Percentiles rank a stretch among this genome's conserved stretches.
phyloP scores from a whole-genome alignment of 2,113 vertebrate species.

The Noturus placidus region DNA sequence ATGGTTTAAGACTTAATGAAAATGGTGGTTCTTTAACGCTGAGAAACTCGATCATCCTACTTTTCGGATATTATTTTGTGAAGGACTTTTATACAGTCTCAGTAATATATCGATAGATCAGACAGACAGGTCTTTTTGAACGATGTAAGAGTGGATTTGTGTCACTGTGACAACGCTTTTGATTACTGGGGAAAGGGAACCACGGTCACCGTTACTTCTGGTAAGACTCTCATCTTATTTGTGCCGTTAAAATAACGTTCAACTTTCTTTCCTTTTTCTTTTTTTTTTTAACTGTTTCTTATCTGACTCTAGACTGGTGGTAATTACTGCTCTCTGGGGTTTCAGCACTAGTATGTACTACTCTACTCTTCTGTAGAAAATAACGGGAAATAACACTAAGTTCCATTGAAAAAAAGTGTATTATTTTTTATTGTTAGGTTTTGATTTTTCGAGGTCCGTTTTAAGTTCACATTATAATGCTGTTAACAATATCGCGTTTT shows the following conservation, averaged over 20 bases:
- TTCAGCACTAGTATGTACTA: background rate
- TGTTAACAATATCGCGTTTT: background rate
- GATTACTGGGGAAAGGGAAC: conserved; percentile 55
- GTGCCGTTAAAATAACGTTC: background rate
- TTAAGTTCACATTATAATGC: background rate
- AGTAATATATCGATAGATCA: background rate
- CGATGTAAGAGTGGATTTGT: background rate
- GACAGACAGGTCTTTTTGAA: conserved; percentile 21
- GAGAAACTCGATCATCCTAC: background rate
- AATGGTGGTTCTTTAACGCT: background rate
- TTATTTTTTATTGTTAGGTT: background rate
- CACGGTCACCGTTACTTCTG: conserved; percentile 34
- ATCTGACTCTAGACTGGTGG: background rate
- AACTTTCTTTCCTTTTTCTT: background rate
- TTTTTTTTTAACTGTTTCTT: background rate
- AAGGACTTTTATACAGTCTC: background rate
- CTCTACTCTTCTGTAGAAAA: background rate
- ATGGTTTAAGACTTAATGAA: background rate
- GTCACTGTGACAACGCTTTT: conserved; percentile 25
- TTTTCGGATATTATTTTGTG: background rate
- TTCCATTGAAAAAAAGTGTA: background rate
- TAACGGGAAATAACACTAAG: background rate
- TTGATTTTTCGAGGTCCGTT: background rate
- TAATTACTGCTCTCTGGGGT: background rate
- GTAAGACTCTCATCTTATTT: conserved; percentile 3